Percentiles rank a stretch among this genome's conserved stretches.
These are phyloP conservation scores for Atta colombica DNA, from an alignment of 1,140 invertebrate species.

Conservation along the genomic window DNA sequence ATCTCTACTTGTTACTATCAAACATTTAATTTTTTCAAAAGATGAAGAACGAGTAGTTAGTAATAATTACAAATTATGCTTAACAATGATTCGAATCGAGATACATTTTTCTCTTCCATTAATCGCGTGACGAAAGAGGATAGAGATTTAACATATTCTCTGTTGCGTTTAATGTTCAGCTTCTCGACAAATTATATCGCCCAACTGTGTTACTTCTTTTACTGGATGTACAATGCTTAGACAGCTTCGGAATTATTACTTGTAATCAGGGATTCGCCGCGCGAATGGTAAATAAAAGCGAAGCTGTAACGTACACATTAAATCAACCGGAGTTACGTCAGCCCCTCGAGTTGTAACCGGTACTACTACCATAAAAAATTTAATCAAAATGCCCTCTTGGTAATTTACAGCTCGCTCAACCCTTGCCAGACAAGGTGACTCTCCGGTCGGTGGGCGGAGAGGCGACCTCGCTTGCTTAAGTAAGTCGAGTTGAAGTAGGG, in stretches of 20 bases:
- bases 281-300: constrained; percentile 74
- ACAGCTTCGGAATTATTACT: constrained; percentile 68
- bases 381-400: constrained; percentile 87
- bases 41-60: background rate
- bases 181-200: constrained; percentile 27
- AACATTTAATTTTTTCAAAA: background rate
- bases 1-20: background rate
- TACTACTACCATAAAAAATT: constrained; percentile 86
- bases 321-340: constrained; percentile 80
- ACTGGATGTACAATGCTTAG: constrained; percentile 12
- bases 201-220: constrained; percentile 13
- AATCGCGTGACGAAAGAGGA: background rate
- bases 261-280: constrained; percentile 74
- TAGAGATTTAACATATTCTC: background rate
- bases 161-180: constrained; percentile 16
- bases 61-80: background rate
- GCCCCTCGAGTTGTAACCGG: constrained; percentile 64
- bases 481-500: constrained; percentile 51
- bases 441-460: constrained; percentile 47
- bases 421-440: constrained; percentile 74
- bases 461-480: constrained; percentile 57
- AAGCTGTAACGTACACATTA: constrained; percentile 75
- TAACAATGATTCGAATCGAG: background rate
- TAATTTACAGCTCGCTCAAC: constrained; percentile 85
- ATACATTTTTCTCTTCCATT: background rate